Evolutionary conservation across 2,113 vertebrate genomes (phyloP).

Genomic region (Heloderma charlesbogerti): DNA sequence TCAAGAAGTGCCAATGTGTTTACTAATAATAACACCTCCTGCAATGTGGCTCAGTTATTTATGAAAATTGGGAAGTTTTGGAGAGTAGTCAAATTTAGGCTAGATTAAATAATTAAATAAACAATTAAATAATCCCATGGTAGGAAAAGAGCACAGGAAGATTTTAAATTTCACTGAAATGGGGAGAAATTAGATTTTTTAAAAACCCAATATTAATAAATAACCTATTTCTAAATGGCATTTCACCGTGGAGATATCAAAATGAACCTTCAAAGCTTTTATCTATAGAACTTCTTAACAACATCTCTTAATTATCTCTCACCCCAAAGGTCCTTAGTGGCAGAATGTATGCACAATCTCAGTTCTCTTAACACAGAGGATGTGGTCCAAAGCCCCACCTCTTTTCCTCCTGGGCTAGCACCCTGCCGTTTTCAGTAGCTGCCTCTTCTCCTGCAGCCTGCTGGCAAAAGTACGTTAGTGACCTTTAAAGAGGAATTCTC

Average conservation of each 20-base stretch:
- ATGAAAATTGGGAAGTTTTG: neutral
- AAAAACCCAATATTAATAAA: slow-evolving; percentile 9
- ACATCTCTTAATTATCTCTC: slow-evolving; percentile 15
- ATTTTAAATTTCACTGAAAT: neutral
- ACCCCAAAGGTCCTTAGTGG: neutral
- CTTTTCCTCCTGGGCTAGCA: neutral
- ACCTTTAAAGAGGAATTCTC: slow-evolving; percentile 59
- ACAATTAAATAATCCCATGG: neutral
- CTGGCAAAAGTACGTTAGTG: slow-evolving; percentile 25
- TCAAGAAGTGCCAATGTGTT: neutral
- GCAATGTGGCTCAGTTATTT: neutral
- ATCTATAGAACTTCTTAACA: slow-evolving; percentile 3
- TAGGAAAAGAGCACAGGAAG: neutral
- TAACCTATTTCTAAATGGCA: slow-evolving; percentile 1
- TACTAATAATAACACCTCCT: neutral
- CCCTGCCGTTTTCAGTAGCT: neutral
- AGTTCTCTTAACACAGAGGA: neutral
- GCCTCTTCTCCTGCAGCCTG: slow-evolving; percentile 10
- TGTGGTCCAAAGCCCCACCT: neutral
- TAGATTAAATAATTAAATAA: neutral
- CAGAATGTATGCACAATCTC: neutral
- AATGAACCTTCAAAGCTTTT: slow-evolving; percentile 8
- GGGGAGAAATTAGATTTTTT: neutral
- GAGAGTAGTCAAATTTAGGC: neutral
- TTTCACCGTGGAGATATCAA: neutral